Conservation (phyloP, 2,113 vertebrate genomes). For the Cyprinodon brontotheroides region DNA sequence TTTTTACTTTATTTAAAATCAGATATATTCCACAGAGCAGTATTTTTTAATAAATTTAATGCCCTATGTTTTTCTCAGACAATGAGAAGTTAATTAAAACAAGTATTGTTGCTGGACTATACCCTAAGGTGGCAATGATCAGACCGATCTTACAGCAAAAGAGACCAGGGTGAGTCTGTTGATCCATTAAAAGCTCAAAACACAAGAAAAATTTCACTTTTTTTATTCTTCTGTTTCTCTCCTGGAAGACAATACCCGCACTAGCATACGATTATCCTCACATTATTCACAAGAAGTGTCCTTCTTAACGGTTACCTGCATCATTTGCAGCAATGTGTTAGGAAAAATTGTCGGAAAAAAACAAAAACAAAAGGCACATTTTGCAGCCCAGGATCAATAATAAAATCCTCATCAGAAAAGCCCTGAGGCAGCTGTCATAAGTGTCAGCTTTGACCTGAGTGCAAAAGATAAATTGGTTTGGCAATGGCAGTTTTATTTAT, state of each 20-base stretch:
- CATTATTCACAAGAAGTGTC: constrained; percentile 1
- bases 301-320: constrained; percentile 27
- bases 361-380: constrained; percentile 30
- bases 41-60: not conserved
- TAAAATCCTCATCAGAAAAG: constrained; percentile 39
- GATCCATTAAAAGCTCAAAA: not conserved
- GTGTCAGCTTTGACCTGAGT: constrained; percentile 36
- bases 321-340: constrained; percentile 28
- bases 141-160: constrained; percentile 87
- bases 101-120: constrained; percentile 96
- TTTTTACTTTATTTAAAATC: not conserved
- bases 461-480: constrained; percentile 24
- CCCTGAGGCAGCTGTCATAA: constrained; percentile 54
- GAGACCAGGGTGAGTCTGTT: constrained; percentile 87
- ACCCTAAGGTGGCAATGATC: constrained; percentile 98
- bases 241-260: constrained; percentile 18
- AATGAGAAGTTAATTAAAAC: constrained; percentile 97
- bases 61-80: constrained; percentile 73
- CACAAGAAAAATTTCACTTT: constrained; percentile 18
- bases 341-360: constrained; percentile 18
- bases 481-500: constrained; percentile 1
- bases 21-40: not conserved
- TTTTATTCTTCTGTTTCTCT: constrained; percentile 41
- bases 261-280: constrained; percentile 19
- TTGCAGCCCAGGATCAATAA: constrained; percentile 48